Conservation (phyloP, 1,140 invertebrate genomes). For the Drosophila eugracilis region DNA sequence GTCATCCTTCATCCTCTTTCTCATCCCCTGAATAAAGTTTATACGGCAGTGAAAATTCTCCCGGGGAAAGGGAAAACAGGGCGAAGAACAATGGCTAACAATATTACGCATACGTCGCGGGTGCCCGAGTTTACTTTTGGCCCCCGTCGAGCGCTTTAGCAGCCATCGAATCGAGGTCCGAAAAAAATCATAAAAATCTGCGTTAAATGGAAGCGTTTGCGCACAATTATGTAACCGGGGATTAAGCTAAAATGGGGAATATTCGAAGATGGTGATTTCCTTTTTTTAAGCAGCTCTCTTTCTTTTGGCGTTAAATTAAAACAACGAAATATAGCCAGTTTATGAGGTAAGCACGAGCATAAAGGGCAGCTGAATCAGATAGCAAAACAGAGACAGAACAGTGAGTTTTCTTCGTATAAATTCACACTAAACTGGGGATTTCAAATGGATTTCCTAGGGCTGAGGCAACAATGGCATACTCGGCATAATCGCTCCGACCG, state of each 20-base stretch:
- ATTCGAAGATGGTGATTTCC: conserved; percentile 26
- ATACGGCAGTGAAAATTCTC: conserved; percentile 23
- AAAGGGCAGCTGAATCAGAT: conserved; percentile 19
- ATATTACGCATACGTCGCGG: conserved; percentile 66
- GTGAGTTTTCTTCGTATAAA: conserved; percentile 65
- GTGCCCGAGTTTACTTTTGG: conserved; percentile 23
- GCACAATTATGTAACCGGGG: conserved; percentile 61
- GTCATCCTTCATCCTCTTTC: conserved; percentile 9
- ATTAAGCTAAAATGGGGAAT: conserved; percentile 6
- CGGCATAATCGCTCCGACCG: conserved; percentile 76
- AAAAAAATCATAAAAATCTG: conserved; percentile 18
- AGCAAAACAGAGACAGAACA: conserved; percentile 15
- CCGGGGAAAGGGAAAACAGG: conserved; percentile 18
- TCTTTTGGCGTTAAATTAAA: conserved; percentile 72
- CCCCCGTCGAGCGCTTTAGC: conserved; percentile 6
- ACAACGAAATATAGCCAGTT: conserved; percentile 57
- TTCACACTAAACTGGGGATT: conserved; percentile 81
- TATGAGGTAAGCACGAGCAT: conserved; percentile 46
- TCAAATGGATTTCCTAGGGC: conserved; percentile 76
- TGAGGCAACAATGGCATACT: conserved; percentile 69
- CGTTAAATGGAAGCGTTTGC: conserved; percentile 44
- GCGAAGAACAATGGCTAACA: conserved; percentile 63
- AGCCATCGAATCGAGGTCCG: conserved; percentile 16
- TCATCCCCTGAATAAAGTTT: conserved; percentile 20
- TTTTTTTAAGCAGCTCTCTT: conserved; percentile 20